These are phyloP conservation scores for Irena cyanogastra DNA, from an alignment of 2,113 vertebrate species.

Conservation along the genomic window DNA sequence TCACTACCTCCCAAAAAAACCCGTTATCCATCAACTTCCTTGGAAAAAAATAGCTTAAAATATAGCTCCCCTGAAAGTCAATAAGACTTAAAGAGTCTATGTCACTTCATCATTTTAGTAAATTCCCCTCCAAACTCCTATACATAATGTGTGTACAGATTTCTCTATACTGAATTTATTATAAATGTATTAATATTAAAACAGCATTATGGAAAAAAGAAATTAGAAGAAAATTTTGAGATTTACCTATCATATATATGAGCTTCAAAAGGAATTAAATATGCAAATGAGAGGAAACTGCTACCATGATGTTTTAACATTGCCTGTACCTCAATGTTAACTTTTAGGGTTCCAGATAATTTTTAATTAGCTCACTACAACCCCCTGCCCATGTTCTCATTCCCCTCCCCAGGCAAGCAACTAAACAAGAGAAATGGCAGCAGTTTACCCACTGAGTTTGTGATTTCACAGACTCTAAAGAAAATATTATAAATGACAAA, in stretches of 20 bases:
- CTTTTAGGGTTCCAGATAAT: neutral
- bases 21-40: neutral
- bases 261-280: neutral
- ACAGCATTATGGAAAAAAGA: neutral
- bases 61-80: neutral
- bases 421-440: constrained; percentile 11
- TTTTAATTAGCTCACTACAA: neutral
- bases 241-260: neutral
- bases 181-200: neutral
- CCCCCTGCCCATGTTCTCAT: neutral
- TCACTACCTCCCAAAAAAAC: neutral
- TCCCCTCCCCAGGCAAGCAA: neutral
- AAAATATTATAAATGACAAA: constrained; percentile 54
- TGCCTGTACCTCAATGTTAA: neutral
- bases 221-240: neutral
- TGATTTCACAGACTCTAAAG: constrained; percentile 54
- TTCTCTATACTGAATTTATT: neutral
- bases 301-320: no score
- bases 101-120: neutral
- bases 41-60: neutral
- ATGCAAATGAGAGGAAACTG: neutral
- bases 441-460: neutral
- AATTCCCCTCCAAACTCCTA: neutral
- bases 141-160: neutral
- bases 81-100: neutral